Evolutionary conservation across 1,140 invertebrate genomes (phyloP).

Genomic region (Atopsyche davidsoni): DNA sequence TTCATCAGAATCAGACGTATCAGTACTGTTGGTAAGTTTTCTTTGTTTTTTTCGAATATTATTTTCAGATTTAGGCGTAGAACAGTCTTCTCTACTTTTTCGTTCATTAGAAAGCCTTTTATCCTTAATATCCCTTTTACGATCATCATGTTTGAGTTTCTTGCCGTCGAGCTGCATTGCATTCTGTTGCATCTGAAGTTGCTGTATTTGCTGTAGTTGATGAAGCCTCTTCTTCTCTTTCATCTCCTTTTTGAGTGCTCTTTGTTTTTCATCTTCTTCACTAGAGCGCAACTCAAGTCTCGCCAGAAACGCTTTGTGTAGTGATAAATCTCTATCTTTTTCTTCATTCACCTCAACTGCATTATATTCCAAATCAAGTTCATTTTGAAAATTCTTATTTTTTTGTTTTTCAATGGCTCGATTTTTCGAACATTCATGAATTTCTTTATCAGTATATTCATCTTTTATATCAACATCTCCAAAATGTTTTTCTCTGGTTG

Average conservation of each 20-base stretch:
- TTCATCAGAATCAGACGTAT: slow-evolving; percentile 64
- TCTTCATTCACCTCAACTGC: slow-evolving; percentile 19
- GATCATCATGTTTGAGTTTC: slow-evolving; percentile 43
- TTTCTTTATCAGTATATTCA: slow-evolving; percentile 2
- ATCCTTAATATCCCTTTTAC: slow-evolving; percentile 46
- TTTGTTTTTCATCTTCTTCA: slow-evolving; percentile 52
- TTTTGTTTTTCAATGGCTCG: slow-evolving; percentile 16
- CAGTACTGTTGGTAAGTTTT: slow-evolving; percentile 50
- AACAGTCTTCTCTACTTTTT: slow-evolving; percentile 44
- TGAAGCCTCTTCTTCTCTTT: slow-evolving; percentile 50
- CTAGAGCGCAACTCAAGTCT: slow-evolving; percentile 53
- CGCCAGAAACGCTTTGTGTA: slow-evolving; percentile 60
- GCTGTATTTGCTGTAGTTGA: slow-evolving; percentile 48
- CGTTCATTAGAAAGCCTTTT: slow-evolving; percentile 49
- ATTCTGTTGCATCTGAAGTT: slow-evolving; percentile 45
- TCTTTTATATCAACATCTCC: slow-evolving; percentile 19
- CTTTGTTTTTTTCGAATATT: slow-evolving; percentile 44
- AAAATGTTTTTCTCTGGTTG: slow-evolving; percentile 29
- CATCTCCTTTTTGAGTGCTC: slow-evolving; percentile 49
- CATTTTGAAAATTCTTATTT: slow-evolving; percentile 17
- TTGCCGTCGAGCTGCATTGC: slow-evolving; percentile 44
- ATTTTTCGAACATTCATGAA: background rate
- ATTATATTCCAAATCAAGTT: slow-evolving; percentile 10
- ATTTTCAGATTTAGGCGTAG: slow-evolving; percentile 33
- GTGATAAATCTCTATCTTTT: slow-evolving; percentile 26